These are phyloP conservation scores for Hyposoter didymator DNA, from an alignment of 2,888 invertebrate species.

Conservation along the genomic window DNA sequence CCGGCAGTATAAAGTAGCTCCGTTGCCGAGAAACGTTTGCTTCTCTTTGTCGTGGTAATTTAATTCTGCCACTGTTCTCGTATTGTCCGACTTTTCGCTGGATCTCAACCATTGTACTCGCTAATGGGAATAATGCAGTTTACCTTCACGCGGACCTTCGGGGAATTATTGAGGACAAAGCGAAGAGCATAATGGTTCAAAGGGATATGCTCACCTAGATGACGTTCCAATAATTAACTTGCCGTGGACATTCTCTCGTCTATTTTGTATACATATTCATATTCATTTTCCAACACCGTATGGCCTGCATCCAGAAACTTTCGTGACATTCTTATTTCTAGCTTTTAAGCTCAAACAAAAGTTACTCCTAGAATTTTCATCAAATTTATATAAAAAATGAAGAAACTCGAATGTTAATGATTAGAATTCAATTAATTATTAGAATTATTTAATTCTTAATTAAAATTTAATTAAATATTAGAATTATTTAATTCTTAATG, in stretches of 20 bases:
- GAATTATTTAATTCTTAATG: too few species aligned
- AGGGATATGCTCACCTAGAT: constrained; percentile 41
- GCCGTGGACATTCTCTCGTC: constrained; percentile 29
- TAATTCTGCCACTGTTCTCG: constrained; percentile 41
- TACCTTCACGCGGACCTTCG: constrained; percentile 48
- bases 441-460: too few species aligned
- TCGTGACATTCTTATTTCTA: not conserved
- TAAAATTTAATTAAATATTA: too few species aligned
- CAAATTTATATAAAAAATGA: not conserved
- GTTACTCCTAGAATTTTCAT: not conserved
- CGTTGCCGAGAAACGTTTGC: not conserved
- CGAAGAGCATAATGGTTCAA: constrained; percentile 49
- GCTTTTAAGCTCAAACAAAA: not conserved
- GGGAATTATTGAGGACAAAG: constrained; percentile 62
- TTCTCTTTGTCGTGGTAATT: constrained; percentile 47
- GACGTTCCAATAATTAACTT: constrained; percentile 65
- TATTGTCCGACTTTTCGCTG: constrained; percentile 45
- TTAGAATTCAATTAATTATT: too few species aligned
- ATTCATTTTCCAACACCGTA: constrained; percentile 2
- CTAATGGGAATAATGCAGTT: constrained; percentile 65
- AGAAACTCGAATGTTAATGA: not conserved
- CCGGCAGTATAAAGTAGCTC: constrained; percentile 31
- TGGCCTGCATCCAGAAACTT: not conserved
- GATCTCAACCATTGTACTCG: constrained; percentile 56
- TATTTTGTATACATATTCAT: not conserved